Percentiles rank a stretch among this genome's conserved stretches.
phyloP scores from a whole-genome alignment of 2,888 invertebrate species.

The Acrobasis repandana region DNA sequence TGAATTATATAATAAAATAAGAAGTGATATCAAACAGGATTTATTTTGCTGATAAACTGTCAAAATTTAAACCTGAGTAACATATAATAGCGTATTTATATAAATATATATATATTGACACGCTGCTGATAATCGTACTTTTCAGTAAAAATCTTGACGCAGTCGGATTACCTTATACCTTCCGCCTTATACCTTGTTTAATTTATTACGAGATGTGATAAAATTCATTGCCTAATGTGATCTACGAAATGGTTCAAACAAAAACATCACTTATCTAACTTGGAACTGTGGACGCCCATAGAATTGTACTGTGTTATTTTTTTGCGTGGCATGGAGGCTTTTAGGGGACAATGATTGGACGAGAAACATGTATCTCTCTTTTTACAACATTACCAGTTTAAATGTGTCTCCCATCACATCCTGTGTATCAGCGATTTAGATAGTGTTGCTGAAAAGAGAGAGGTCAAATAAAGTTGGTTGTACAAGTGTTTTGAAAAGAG shows the following conservation, averaged over 20 bases:
- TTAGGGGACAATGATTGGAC: slow-evolving; percentile 68
- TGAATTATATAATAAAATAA: too few relatives aligned
- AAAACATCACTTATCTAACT: slow-evolving; percentile 21
- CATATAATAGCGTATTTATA: too few relatives aligned
- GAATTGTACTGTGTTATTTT: slow-evolving; percentile 48
- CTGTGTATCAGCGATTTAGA: slow-evolving; percentile 22
- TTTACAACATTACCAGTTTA: slow-evolving; percentile 42
- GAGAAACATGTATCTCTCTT: slow-evolving; percentile 59
- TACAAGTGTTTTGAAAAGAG: slow-evolving; percentile 49
- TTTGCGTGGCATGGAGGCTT: slow-evolving; percentile 69
- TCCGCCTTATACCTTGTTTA: too few relatives aligned
- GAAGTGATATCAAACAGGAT: too few relatives aligned
- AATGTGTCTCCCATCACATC: slow-evolving; percentile 34
- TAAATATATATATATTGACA: too few relatives aligned
- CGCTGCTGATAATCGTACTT: too few relatives aligned
- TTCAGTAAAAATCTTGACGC: too few relatives aligned
- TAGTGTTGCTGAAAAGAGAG: slow-evolving; percentile 25
- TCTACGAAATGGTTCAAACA: background rate
- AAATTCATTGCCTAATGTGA: background rate
- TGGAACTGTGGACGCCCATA: slow-evolving; percentile 35
- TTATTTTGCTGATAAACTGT: too few relatives aligned
- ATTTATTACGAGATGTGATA: too few relatives aligned
- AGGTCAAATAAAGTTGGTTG: slow-evolving; percentile 41
- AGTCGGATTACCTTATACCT: too few relatives aligned
- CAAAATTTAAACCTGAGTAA: too few relatives aligned